Evolutionary conservation across 92 coral and sea anemone species (phyloP).

Genomic region (Phenganax marumi): DNA sequence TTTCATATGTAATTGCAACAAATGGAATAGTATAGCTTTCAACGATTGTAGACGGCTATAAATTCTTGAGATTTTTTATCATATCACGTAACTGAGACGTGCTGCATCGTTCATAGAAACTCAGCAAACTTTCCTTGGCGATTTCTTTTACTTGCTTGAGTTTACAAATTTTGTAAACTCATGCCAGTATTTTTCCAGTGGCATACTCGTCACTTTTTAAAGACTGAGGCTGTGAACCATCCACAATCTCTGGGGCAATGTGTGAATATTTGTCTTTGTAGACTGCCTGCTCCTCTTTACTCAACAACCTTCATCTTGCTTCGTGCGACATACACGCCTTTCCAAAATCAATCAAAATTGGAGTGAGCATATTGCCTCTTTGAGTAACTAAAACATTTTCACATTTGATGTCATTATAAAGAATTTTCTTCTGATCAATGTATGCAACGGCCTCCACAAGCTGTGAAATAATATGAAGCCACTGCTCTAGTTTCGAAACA

Average conservation of each 20-base stretch:
- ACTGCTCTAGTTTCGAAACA: conserved; percentile 36
- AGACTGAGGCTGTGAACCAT: conserved; percentile 38
- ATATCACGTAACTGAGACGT: conserved; percentile 35
- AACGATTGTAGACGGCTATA: too few relatives aligned
- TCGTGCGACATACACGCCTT: conserved; percentile 51
- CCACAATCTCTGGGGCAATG: conserved; percentile 54
- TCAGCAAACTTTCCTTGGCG: conserved; percentile 48
- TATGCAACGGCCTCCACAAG: conserved; percentile 55
- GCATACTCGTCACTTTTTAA: conserved; percentile 48
- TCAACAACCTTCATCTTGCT: conserved; percentile 23
- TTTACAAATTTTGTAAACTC: conserved; percentile 17
- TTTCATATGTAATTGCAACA: too few relatives aligned
- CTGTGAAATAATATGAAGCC: conserved; percentile 57
- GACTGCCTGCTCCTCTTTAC: conserved; percentile 9
- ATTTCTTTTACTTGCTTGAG: conserved; percentile 49
- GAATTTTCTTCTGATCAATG: conserved; percentile 38
- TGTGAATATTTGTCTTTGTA: conserved; percentile 51
- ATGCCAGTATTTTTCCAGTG: conserved; percentile 39
- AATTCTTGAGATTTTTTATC: background rate
- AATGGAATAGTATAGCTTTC: too few relatives aligned
- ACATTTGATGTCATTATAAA: conserved; percentile 63
- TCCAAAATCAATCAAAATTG: conserved; percentile 61
- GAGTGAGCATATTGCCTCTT: conserved; percentile 5
- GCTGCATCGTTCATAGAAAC: conserved; percentile 47
- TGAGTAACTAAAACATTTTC: conserved; percentile 56